Evolutionary conservation across 2,797 vertebrate genomes (phyloP), one percentile per base, ranked within the genome.

Genomic region (Malacoraja senta): DNA sequence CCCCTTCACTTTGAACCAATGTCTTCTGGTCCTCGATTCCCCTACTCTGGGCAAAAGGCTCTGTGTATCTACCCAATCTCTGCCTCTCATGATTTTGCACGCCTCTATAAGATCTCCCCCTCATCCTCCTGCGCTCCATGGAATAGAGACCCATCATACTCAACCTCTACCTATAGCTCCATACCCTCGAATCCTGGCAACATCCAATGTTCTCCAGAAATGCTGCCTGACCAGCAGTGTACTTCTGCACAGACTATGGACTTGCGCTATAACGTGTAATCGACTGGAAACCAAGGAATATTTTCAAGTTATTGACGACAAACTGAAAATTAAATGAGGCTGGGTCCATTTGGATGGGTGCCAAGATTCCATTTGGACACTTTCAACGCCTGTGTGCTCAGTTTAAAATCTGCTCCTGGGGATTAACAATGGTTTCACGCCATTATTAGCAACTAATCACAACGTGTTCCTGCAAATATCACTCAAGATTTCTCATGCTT

Each of bases 401-500:
- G 61, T 1, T 68, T 35, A 68, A 53, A 68, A 35, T 32, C 84
- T 68, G 84, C 61, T 68, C n/a, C n/a, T 21, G 61, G 17, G 7
- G n/a, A 68, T 65, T 88, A 63, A 88, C 21, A 83, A 58, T 53
- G 15, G 53, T n/a, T n/a, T 13, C n/a, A 35, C 15, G 17, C 63
- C 8, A 32, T 88, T 68, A 88, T 35, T 68, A 68, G 61, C 35
- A 19, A 65, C 61, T 19, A 65, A 88, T 65, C 61, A 35, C 65
- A 84, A 84, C 26, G n/a, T 17, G 29, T 19, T 88, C 61, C 84
- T 88, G 61, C n/a, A 88, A 68, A 88, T 35, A 68, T 88, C n/a
- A 68, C 26, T n/a, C 10, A 19, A 35, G 84, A 8, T 35, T 32
- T 35, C 61, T 68, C 17, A 32, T 65, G 84, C 32, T 88, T 65